Conservation (phyloP, 2,888 invertebrate genomes). For the Sericinus montela region DNA sequence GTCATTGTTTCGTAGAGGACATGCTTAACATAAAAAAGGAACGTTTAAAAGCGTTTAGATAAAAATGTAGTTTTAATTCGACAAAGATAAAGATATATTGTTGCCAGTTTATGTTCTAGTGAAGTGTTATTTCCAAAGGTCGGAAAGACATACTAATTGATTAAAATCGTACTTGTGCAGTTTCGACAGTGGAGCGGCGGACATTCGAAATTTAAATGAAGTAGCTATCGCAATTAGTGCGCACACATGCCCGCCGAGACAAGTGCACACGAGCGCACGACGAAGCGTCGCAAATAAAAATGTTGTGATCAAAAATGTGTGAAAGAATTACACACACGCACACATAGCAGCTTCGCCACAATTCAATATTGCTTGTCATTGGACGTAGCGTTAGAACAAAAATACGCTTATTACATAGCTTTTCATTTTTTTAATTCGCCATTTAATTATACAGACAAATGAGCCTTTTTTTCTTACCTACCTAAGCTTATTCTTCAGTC, state of each 20-base stretch:
- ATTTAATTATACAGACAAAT: too few relatives aligned
- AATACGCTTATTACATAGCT: background rate
- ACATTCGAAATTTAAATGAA: slow-evolving; percentile 79
- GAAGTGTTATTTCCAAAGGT: slow-evolving; percentile 2
- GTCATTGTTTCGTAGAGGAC: too few relatives aligned
- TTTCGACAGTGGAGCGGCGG: slow-evolving; percentile 45
- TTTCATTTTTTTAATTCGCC: too few relatives aligned
- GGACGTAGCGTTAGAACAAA: slow-evolving; percentile 55
- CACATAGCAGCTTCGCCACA: slow-evolving; percentile 52
- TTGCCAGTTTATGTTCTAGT: background rate
- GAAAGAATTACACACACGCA: slow-evolving; percentile 60
- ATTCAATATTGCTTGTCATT: slow-evolving; percentile 76
- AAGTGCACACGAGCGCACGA: slow-evolving; percentile 46
- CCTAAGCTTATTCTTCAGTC: too few relatives aligned
- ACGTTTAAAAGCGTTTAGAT: background rate
- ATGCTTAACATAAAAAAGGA: too few relatives aligned
- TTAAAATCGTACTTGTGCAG: slow-evolving; percentile 42
- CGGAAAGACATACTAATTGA: slow-evolving; percentile 11
- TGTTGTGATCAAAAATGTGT: slow-evolving; percentile 73
- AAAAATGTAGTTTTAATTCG: background rate
- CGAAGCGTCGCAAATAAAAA: slow-evolving; percentile 63
- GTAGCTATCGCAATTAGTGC: slow-evolving; percentile 78
- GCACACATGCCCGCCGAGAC: slow-evolving; percentile 33
- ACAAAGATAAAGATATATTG: background rate
- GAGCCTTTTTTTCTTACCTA: too few relatives aligned